These are phyloP conservation scores for Liolophura sinensis DNA, from an alignment of 1,140 invertebrate genomes.

Conservation along the genomic window DNA sequence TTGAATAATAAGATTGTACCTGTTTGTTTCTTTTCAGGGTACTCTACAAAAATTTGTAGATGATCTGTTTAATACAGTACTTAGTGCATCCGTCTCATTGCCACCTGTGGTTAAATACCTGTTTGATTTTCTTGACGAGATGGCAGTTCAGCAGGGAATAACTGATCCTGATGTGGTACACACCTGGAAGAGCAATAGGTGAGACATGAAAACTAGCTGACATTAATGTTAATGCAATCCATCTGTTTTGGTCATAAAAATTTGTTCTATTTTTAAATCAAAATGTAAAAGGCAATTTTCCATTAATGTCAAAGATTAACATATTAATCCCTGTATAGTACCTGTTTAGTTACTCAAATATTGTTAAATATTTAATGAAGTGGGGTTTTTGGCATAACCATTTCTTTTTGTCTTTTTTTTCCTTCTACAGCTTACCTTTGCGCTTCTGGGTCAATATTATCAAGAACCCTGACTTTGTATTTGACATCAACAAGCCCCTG, in stretches of 20 bases:
- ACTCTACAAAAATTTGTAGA: constrained; percentile 99
- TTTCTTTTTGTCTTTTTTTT: constrained; percentile 12
- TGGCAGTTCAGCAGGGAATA: constrained; percentile 86
- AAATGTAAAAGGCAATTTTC: too few species aligned
- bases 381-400: too few species aligned
- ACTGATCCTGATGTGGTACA: constrained; percentile 97
- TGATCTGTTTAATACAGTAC: constrained; percentile 98
- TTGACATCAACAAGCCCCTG: constrained; percentile 98
- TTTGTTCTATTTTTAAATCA: background rate
- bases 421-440: constrained; percentile 67
- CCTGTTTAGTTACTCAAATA: too few species aligned
- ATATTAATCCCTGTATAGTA: too few species aligned
- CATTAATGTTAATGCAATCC: background rate
- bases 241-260: background rate
- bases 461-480: constrained; percentile 99
- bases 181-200: constrained; percentile 98
- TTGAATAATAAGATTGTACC: background rate
- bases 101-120: constrained; percentile 99
- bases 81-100: constrained; percentile 66
- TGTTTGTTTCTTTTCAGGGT: constrained; percentile 64
- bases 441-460: constrained; percentile 99
- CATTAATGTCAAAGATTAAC: too few species aligned
- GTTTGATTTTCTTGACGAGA: constrained; percentile 99
- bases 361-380: too few species aligned
- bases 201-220: constrained; percentile 6